phyloP scores from a whole-genome alignment of 1,140 invertebrate genomes.

The Acromyrmex echinatior region DNA sequence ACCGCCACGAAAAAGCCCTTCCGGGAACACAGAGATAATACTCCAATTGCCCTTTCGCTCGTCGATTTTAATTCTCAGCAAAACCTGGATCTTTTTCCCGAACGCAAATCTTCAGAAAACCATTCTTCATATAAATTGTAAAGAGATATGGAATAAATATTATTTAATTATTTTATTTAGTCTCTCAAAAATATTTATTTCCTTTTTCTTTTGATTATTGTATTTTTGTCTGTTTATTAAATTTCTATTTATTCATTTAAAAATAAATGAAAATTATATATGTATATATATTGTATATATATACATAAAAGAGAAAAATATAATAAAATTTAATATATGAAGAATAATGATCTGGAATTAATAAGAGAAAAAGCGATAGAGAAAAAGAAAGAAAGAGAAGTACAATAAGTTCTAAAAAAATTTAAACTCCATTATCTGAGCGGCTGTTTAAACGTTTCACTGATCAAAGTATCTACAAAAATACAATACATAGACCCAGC shows the following conservation, averaged over 20 bases:
- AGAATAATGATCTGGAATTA: neutral
- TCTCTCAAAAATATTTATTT: neutral
- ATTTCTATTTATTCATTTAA: neutral
- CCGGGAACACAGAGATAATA: neutral
- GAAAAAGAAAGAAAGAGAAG: neutral
- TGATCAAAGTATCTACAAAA: neutral
- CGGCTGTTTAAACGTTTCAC: neutral
- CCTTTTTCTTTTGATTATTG: neutral
- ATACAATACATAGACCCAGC: neutral
- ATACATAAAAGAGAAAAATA: neutral
- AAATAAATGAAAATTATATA: neutral
- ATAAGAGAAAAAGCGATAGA: neutral
- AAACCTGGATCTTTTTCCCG: neutral
- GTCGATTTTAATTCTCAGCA: neutral
- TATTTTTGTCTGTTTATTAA: neutral
- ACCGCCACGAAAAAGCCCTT: constrained; percentile 91
- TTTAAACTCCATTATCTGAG: neutral
- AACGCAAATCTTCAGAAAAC: neutral
- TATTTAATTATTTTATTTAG: neutral
- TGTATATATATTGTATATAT: too few species aligned
- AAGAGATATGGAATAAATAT: neutral
- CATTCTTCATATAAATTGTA: neutral
- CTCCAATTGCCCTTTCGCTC: neutral
- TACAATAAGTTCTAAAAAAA: neutral
- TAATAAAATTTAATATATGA: neutral